A percentile compares a stretch with the other conserved stretches of the same genome.
Evolutionary conservation across 1,140 invertebrate genomes (phyloP).

Genomic region (Portunus trituberculatus): DNA sequence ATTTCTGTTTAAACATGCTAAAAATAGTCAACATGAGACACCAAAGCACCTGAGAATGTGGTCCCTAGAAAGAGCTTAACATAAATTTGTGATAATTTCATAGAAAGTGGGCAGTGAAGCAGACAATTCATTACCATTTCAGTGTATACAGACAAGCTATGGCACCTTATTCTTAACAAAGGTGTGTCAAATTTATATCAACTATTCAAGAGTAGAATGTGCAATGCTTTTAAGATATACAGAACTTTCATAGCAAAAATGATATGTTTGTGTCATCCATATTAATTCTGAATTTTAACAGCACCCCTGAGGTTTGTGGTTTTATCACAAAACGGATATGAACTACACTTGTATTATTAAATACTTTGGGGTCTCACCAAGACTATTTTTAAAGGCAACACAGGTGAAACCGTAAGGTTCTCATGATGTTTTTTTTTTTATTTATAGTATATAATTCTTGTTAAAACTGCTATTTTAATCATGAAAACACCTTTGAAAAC

Average conservation of each 20-base stretch:
- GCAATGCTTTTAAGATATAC: not conserved
- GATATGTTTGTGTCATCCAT: not conserved
- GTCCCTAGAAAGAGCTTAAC: not conserved
- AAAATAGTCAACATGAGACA: too few relatives aligned
- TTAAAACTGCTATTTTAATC: too few relatives aligned
- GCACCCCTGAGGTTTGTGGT: not conserved
- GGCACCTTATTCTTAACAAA: not conserved
- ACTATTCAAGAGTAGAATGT: not conserved
- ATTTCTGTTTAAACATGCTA: too few relatives aligned
- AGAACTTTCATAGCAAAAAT: not conserved
- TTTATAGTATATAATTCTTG: too few relatives aligned
- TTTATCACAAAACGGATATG: too few relatives aligned
- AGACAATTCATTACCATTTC: not conserved
- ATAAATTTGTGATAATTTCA: not conserved
- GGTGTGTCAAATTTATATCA: not conserved
- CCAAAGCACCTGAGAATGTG: too few relatives aligned
- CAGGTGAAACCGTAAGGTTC: too few relatives aligned
- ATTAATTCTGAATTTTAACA: not conserved
- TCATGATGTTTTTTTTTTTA: too few relatives aligned
- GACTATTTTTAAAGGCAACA: too few relatives aligned
- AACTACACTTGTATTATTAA: too few relatives aligned
- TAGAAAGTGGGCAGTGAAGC: not conserved
- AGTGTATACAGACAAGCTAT: not conserved
- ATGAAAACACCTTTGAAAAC: too few relatives aligned
- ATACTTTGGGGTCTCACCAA: too few relatives aligned